Conservation (phyloP, 2,113 vertebrate species). For the Hippocampus zosterae region DNA sequence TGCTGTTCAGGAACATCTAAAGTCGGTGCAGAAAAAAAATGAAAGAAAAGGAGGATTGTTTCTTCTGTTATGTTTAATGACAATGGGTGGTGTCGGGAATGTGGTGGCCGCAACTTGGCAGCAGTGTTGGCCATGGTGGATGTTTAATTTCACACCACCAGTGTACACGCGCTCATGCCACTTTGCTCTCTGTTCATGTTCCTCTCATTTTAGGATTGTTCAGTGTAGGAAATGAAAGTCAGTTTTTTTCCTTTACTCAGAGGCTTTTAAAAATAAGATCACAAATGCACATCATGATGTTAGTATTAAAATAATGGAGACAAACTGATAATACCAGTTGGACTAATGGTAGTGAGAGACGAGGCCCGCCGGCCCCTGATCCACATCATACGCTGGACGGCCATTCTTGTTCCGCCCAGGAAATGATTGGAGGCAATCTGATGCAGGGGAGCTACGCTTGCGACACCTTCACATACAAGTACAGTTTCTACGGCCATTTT, state of each 20-base stretch:
- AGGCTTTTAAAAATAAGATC: constrained; percentile 67
- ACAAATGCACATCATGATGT: constrained; percentile 66
- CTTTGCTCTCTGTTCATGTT: constrained; percentile 48
- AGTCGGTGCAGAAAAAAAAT: constrained; percentile 67
- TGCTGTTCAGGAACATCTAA: constrained; percentile 72
- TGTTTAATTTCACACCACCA: not conserved
- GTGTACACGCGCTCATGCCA: constrained; percentile 27
- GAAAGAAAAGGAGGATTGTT: constrained; percentile 35
- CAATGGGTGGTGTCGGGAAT: constrained; percentile 21
- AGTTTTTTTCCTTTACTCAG: constrained; percentile 28
- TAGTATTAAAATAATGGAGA: constrained; percentile 70
- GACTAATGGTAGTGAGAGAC: constrained; percentile 66
- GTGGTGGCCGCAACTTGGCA: not conserved
- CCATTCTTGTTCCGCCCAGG: constrained; percentile 43
- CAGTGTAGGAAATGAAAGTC: constrained; percentile 62
- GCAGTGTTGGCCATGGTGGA: not conserved
- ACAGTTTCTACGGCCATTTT: not conserved
- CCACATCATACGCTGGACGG: constrained; percentile 54
- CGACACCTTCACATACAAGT: not conserved
- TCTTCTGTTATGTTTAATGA: constrained; percentile 47
- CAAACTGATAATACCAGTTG: constrained; percentile 64
- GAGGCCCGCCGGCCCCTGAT: constrained; percentile 51
- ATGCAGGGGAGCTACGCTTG: not conserved
- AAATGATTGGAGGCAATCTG: constrained; percentile 19
- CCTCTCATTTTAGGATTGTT: constrained; percentile 56